Evolutionary conservation across 2,888 invertebrate genomes (phyloP).

Genomic region (Chalcis sispes): DNA sequence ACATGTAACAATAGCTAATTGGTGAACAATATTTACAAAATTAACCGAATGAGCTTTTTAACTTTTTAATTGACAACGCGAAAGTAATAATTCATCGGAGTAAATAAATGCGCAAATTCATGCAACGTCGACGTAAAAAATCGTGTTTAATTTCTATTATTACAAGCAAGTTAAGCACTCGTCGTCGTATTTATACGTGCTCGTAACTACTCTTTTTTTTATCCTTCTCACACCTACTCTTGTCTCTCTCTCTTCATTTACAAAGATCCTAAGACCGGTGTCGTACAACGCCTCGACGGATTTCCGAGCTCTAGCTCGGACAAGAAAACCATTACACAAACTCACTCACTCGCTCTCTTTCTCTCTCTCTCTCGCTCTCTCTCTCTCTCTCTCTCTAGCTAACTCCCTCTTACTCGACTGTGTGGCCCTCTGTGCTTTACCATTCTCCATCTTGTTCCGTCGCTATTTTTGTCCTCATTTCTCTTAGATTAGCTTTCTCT

Average conservation of each 20-base stretch:
- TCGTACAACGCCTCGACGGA: slow-evolving; percentile 36
- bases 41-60: too few relatives aligned
- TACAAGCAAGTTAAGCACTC: slow-evolving; percentile 18
- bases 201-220: slow-evolving; percentile 36
- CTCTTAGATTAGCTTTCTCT: slow-evolving; percentile 39
- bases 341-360: background rate
- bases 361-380: background rate
- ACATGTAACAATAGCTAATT: too few relatives aligned
- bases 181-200: slow-evolving; percentile 27
- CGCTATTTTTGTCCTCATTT: slow-evolving; percentile 41
- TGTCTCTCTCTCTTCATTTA: slow-evolving; percentile 22
- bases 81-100: background rate
- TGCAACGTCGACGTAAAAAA: slow-evolving; percentile 28
- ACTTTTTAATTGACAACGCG: slow-evolving; percentile 4
- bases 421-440: background rate
- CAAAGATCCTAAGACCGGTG: slow-evolving; percentile 32
- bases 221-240: background rate
- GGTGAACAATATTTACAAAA: too few relatives aligned
- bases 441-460: slow-evolving; percentile 28
- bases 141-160: slow-evolving; percentile 38
- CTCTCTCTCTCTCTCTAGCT: background rate
- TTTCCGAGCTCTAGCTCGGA: slow-evolving; percentile 38
- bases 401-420: too few relatives aligned
- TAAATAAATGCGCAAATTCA: too few relatives aligned
- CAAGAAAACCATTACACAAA: slow-evolving; percentile 37